These are phyloP conservation scores for Oophaga pumilio DNA, from an alignment of 2,113 vertebrate species.

Conservation along the genomic window DNA sequence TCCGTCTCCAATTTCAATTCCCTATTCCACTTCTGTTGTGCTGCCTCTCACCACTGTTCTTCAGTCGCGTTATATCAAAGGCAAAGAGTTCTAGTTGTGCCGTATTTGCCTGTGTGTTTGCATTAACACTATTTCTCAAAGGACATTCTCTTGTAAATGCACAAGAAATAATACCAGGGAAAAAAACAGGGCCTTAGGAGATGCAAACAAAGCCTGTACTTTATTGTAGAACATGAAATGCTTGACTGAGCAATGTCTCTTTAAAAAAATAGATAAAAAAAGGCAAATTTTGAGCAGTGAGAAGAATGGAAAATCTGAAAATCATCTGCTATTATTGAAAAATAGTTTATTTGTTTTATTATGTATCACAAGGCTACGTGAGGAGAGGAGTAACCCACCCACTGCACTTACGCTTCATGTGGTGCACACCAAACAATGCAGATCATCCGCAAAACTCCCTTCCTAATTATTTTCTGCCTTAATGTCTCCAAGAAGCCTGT, in stretches of 20 bases:
- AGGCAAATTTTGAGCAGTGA: neutral
- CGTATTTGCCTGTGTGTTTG: constrained; percentile 45
- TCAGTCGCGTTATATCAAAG: constrained; percentile 45
- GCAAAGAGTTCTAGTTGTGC: constrained; percentile 19
- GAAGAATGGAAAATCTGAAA: constrained; percentile 28
- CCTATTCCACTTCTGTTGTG: constrained; percentile 30
- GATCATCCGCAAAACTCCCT: constrained; percentile 7
- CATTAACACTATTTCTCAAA: constrained; percentile 48
- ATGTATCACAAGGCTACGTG: neutral
- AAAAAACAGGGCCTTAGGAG: constrained; percentile 29
- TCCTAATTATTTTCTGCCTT: constrained; percentile 20
- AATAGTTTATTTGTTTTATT: constrained; percentile 21
- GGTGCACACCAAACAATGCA: neutral
- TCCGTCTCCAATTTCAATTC: constrained; percentile 38
- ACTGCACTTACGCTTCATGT: neutral
- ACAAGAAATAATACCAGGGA: constrained; percentile 23
- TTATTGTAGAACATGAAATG: constrained; percentile 44
- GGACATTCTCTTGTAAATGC: constrained; percentile 14
- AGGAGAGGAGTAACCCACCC: neutral
- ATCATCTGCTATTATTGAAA: neutral
- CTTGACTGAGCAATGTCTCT: constrained; percentile 38
- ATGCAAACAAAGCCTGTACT: neutral
- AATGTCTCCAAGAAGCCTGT: constrained; percentile 2
- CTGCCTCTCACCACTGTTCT: constrained; percentile 7
- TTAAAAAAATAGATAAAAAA: constrained; percentile 3